Conservation (phyloP, 2,797 vertebrate genomes). For the Remorina albescens region DNA sequence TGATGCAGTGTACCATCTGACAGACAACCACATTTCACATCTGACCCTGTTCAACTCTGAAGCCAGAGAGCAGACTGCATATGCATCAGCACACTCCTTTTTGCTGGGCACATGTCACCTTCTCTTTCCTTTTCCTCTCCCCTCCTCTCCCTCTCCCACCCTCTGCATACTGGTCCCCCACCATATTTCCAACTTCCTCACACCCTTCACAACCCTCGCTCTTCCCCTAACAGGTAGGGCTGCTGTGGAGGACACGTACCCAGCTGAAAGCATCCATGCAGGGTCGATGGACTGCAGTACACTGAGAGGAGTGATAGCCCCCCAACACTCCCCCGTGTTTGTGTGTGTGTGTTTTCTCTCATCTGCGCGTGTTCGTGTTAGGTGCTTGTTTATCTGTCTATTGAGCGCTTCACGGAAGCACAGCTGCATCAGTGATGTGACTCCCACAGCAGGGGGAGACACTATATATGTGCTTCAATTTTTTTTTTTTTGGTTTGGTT, state of each 20-base stretch:
- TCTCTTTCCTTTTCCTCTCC: not conserved
- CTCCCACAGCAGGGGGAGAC: constrained; percentile 53
- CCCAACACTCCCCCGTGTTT: constrained; percentile 31
- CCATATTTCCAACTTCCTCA: constrained; percentile 64
- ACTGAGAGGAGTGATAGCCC: constrained; percentile 61
- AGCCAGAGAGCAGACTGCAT: constrained; percentile 32
- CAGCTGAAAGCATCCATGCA: constrained; percentile 79
- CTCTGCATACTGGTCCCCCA: constrained; percentile 36
- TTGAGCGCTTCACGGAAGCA: constrained; percentile 45
- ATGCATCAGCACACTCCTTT: constrained; percentile 25
- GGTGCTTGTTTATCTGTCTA: constrained; percentile 54
- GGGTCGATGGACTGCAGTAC: constrained; percentile 79
- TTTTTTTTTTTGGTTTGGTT: not conserved
- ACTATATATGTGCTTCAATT: constrained; percentile 25
- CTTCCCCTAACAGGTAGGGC: constrained; percentile 73
- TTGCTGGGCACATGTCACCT: constrained; percentile 28
- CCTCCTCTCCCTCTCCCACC: not conserved
- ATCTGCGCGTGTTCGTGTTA: constrained; percentile 20
- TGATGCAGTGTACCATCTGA: constrained; percentile 65
- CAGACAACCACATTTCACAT: constrained; percentile 69
- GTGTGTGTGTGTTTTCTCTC: constrained; percentile 21
- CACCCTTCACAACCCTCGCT: constrained; percentile 50
- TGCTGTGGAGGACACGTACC: constrained; percentile 81
- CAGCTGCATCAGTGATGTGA: constrained; percentile 54
- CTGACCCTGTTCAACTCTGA: constrained; percentile 54